Evolutionary conservation across 2,888 invertebrate genomes (phyloP).

Genomic region (Rutpela maculata): DNA sequence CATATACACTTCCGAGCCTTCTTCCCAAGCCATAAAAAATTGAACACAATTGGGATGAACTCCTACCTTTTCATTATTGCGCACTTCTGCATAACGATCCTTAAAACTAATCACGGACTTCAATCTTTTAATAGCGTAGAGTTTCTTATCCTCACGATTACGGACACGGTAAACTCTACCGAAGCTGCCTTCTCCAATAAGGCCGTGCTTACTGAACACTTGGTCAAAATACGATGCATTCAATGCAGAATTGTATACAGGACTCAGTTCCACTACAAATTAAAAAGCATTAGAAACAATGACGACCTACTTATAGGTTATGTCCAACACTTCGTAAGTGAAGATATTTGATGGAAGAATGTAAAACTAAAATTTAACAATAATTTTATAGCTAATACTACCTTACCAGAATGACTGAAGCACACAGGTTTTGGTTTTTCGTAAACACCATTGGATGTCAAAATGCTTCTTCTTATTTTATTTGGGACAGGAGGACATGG

Average conservation of each 20-base stretch:
- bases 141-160: conserved; percentile 79
- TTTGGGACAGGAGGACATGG: conserved; percentile 59
- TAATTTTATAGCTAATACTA: not conserved
- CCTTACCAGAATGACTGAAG: conserved; percentile 58
- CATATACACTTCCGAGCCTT: conserved; percentile 80
- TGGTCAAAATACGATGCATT: conserved; percentile 79
- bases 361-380: not conserved
- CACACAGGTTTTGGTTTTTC: conserved; percentile 56
- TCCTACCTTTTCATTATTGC: conserved; percentile 82
- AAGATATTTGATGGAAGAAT: not conserved
- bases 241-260: conserved; percentile 70
- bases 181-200: conserved; percentile 85
- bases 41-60: conserved; percentile 81
- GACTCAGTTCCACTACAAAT: conserved; percentile 64
- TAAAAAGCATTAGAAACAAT: conserved; percentile 11
- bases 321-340: not conserved
- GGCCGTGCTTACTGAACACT: conserved; percentile 78
- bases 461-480: conserved; percentile 56
- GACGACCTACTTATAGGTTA: conserved; percentile 33
- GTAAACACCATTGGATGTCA: conserved; percentile 46
- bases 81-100: conserved; percentile 80
- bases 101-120: conserved; percentile 78
- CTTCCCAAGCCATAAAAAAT: conserved; percentile 85
- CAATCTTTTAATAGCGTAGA: conserved; percentile 84
- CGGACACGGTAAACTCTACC: conserved; percentile 84